A percentile compares a stretch with the other conserved stretches of the same genome.
phyloP scores from a whole-genome alignment of 2,888 invertebrate species.

The Suillia variegata region DNA sequence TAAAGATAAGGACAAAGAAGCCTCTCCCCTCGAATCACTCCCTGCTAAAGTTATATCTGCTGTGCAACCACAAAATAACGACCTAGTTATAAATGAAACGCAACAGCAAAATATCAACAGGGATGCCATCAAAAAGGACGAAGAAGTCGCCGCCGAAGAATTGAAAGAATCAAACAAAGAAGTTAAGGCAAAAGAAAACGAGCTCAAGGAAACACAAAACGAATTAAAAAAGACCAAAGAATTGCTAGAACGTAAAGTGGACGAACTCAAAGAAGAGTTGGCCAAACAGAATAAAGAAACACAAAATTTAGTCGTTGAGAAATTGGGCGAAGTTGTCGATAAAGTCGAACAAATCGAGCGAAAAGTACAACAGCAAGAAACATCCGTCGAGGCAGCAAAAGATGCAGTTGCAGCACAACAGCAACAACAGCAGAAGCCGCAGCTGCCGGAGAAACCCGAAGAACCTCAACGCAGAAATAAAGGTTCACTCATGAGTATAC shows the following conservation, averaged over 20 bases:
- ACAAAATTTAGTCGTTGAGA: constrained; percentile 49
- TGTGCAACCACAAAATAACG: neutral
- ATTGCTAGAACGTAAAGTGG: constrained; percentile 52
- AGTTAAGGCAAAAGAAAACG: constrained; percentile 42
- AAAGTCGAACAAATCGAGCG: constrained; percentile 61
- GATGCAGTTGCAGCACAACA: neutral
- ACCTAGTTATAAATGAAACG: neutral
- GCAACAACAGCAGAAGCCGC: constrained; percentile 3
- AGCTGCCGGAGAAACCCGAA: neutral
- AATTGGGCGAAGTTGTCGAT: constrained; percentile 51
- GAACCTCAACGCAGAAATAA: constrained; percentile 20
- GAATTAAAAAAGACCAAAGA: constrained; percentile 54
- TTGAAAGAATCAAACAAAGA: constrained; percentile 34
- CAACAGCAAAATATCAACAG: constrained; percentile 51
- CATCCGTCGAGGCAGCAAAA: constrained; percentile 6
- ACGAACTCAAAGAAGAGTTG: constrained; percentile 62
- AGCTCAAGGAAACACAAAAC: constrained; percentile 54
- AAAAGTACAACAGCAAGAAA: constrained; percentile 60
- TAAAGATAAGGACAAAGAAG: neutral
- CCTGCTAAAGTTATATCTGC: neutral
- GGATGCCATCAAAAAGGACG: constrained; percentile 63
- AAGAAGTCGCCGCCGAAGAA: constrained; percentile 57
- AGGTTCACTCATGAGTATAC: constrained; percentile 44
- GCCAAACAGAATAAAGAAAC: constrained; percentile 56
- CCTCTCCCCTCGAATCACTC: constrained; percentile 2